Evolutionary conservation across 53 echinoderm and acorn worm species (phyloP).

Genomic region (Holothuria leucospilota): DNA sequence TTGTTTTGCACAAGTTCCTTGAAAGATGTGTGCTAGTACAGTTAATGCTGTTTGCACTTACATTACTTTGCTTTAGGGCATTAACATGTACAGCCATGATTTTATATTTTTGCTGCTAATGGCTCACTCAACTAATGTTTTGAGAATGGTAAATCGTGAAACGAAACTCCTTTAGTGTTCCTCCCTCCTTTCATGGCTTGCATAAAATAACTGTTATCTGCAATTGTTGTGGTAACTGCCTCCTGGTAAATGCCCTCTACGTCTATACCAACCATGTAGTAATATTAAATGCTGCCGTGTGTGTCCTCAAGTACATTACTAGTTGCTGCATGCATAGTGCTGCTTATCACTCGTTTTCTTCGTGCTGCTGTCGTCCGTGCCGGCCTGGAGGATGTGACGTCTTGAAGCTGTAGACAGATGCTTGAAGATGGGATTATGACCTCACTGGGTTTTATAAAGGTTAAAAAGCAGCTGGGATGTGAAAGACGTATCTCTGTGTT

Average conservation of each 20-base stretch:
- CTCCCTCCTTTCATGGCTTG: background rate
- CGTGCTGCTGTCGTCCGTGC: background rate
- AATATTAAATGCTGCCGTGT: background rate
- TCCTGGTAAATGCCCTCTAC: slow-evolving; percentile 9
- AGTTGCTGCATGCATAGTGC: background rate
- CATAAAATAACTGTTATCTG: slow-evolving; percentile 18
- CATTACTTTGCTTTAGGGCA: too few species aligned
- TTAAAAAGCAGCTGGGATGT: slow-evolving; percentile 41
- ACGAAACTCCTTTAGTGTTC: background rate
- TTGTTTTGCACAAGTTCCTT: too few species aligned
- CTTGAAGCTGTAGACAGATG: slow-evolving; percentile 44
- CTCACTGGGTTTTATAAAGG: slow-evolving; percentile 37
- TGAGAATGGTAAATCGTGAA: background rate
- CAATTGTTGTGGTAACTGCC: slow-evolving; percentile 35
- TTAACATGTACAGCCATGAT: too few species aligned
- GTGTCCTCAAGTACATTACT: too few species aligned
- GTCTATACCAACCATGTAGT: background rate
- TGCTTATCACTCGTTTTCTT: slow-evolving; percentile 29
- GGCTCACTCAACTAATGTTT: too few species aligned
- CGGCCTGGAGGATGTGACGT: slow-evolving; percentile 39
- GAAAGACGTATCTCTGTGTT: slow-evolving; percentile 26
- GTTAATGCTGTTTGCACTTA: too few species aligned
- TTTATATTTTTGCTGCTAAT: too few species aligned
- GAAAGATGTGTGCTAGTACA: too few species aligned
- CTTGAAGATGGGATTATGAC: slow-evolving; percentile 47